phyloP scores from a whole-genome alignment of 2,888 invertebrate genomes.

The Ophion slaviceki region DNA sequence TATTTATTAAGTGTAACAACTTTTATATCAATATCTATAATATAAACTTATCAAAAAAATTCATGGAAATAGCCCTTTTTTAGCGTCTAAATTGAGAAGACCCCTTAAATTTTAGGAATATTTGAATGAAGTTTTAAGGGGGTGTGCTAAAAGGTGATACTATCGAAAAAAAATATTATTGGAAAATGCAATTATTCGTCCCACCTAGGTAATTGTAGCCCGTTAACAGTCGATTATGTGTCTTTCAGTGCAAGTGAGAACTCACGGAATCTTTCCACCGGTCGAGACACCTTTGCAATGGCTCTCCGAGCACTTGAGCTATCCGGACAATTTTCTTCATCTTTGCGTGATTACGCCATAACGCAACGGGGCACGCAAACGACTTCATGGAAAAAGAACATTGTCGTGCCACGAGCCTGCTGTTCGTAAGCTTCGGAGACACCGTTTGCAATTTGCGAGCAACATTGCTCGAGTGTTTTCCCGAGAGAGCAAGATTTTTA shows the following conservation, averaged over 20 bases:
- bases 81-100: too few relatives aligned
- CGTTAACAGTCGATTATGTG: not conserved
- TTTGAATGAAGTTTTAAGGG: too few relatives aligned
- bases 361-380: slow-evolving; percentile 62
- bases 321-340: slow-evolving; percentile 99
- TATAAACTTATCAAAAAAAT: too few relatives aligned
- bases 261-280: slow-evolving; percentile 96
- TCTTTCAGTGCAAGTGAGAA: slow-evolving; percentile 89
- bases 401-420: slow-evolving; percentile 25
- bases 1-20: too few relatives aligned
- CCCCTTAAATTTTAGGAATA: too few relatives aligned
- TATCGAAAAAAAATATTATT: too few relatives aligned
- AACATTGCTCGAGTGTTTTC: not conserved
- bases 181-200: too few relatives aligned
- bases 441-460: slow-evolving; percentile 8
- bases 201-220: too few relatives aligned
- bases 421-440: slow-evolving; percentile 44
- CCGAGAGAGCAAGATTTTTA: slow-evolving; percentile 63
- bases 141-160: too few relatives aligned
- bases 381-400: not conserved
- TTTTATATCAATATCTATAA: too few relatives aligned
- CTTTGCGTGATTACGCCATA: slow-evolving; percentile 86
- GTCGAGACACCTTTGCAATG: slow-evolving; percentile 96
- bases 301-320: slow-evolving; percentile 98
- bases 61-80: too few relatives aligned